A percentile compares a stretch with the other conserved stretches of the same genome.
These are phyloP conservation scores for Philopedon plagiatum DNA, from an alignment of 2,888 invertebrate species.

Conservation along the genomic window DNA sequence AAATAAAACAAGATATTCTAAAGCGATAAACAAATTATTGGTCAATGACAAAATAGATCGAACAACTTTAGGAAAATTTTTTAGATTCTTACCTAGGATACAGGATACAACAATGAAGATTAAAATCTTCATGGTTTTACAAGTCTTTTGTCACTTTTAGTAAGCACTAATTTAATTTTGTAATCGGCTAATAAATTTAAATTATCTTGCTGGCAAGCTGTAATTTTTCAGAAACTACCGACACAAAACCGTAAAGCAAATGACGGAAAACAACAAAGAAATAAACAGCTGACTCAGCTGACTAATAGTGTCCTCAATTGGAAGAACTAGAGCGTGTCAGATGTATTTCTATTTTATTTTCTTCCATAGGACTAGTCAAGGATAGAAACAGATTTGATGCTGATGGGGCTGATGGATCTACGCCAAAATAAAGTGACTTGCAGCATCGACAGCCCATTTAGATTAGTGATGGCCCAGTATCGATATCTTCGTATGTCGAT, in stretches of 20 bases:
- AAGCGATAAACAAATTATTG: not conserved
- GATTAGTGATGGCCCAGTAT: too few species aligned
- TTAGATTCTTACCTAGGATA: slow-evolving; percentile 4
- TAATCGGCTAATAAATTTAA: not conserved
- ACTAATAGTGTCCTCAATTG: too few species aligned
- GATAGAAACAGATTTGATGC: too few species aligned
- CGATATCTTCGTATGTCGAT: too few species aligned
- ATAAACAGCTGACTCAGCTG: not conserved
- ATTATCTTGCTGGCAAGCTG: not conserved
- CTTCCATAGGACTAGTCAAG: too few species aligned
- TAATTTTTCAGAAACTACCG: not conserved
- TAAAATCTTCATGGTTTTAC: slow-evolving; percentile 16
- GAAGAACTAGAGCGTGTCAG: too few species aligned
- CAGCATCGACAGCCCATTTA: too few species aligned
- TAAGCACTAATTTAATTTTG: not conserved
- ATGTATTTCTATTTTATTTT: too few species aligned
- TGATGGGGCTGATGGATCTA: too few species aligned
- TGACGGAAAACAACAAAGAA: not conserved
- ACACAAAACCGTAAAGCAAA: not conserved
- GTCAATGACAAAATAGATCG: not conserved
- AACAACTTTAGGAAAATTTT: not conserved
- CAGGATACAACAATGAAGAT: slow-evolving; percentile 11
- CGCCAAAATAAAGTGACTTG: too few species aligned
- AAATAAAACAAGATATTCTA: slow-evolving; percentile 4
- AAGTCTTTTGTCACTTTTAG: not conserved